phyloP scores from a whole-genome alignment of 2,797 vertebrate species.

The Amphiprion clarkii region DNA sequence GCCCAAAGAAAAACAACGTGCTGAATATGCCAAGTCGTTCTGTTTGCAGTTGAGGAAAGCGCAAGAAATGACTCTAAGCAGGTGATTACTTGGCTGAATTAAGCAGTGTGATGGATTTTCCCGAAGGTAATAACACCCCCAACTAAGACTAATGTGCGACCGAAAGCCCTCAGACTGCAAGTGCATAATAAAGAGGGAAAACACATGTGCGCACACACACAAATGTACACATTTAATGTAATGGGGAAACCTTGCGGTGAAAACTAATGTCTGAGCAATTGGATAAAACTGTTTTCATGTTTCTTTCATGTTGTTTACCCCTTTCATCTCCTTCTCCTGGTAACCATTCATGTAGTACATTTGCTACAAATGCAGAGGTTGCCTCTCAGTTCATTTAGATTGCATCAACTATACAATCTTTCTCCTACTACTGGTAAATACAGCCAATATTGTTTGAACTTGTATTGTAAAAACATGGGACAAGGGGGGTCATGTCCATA shows the following conservation, averaged over 20 bases:
- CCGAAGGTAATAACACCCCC: slow-evolving; percentile 59
- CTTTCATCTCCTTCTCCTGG: slow-evolving; percentile 10
- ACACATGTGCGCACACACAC: slow-evolving; percentile 23
- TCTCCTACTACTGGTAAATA: slow-evolving; percentile 4
- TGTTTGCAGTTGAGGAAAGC: slow-evolving; percentile 64
- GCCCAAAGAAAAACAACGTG: slow-evolving; percentile 60
- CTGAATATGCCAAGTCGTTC: slow-evolving; percentile 46
- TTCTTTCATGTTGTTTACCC: slow-evolving; percentile 6
- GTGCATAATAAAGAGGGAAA: slow-evolving; percentile 40
- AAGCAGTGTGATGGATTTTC: slow-evolving; percentile 69
- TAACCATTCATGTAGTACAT: slow-evolving; percentile 13
- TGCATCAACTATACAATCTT: slow-evolving; percentile 17
- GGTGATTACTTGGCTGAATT: slow-evolving; percentile 73
- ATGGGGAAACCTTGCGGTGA: background rate
- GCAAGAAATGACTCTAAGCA: slow-evolving; percentile 65
- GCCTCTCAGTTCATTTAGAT: slow-evolving; percentile 14
- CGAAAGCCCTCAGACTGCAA: slow-evolving; percentile 26
- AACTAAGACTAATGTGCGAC: slow-evolving; percentile 65
- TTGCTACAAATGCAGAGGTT: slow-evolving; percentile 19
- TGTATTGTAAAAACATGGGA: slow-evolving; percentile 11
- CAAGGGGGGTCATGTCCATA: too few species aligned
- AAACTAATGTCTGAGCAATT: slow-evolving; percentile 26
- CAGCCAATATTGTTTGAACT: slow-evolving; percentile 35
- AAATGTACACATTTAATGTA: background rate
- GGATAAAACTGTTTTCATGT: slow-evolving; percentile 27